A percentile compares a stretch with the other conserved stretches of the same genome.
Evolutionary conservation across 2,797 vertebrate species (phyloP).

Genomic region (Nothura maculosa): DNA sequence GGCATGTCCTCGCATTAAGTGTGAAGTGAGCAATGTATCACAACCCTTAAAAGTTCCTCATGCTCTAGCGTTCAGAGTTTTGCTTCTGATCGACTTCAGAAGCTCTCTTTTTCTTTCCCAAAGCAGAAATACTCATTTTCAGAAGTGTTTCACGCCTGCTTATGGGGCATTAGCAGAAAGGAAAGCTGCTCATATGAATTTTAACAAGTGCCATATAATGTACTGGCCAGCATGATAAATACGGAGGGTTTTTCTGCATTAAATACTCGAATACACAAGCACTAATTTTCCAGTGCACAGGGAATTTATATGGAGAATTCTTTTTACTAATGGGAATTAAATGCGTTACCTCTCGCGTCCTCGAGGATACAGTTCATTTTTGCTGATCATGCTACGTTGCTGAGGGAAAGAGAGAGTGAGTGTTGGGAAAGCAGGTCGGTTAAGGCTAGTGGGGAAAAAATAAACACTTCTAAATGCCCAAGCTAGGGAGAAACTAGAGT

Average conservation of each 20-base stretch:
- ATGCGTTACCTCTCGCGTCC: constrained; percentile 33
- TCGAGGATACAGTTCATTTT: constrained; percentile 1
- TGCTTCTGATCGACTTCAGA: constrained; percentile 22
- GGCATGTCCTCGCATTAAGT: constrained; percentile 55
- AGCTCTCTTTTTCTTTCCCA: constrained; percentile 34
- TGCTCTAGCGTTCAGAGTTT: neutral
- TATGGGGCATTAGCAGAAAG: constrained; percentile 56
- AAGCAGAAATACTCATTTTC: neutral
- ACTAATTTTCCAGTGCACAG: constrained; percentile 46
- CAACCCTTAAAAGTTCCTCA: neutral
- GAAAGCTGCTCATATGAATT: constrained; percentile 28
- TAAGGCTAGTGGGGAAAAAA: neutral
- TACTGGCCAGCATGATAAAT: constrained; percentile 58
- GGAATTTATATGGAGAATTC: constrained; percentile 61
- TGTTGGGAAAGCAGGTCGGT: neutral
- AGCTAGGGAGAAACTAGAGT: constrained; percentile 29
- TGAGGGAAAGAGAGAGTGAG: neutral
- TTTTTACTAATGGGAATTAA: constrained; percentile 12
- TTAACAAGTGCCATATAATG: constrained; percentile 59
- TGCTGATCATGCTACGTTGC: constrained; percentile 27
- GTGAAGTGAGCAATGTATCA: neutral
- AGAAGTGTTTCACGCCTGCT: constrained; percentile 23
- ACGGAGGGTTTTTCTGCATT: neutral
- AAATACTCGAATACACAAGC: constrained; percentile 44
- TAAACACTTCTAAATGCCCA: neutral